Evolutionary conservation across 2,888 invertebrate species (phyloP), one percentile per base, ranked within the genome.

Genomic region (Pyrrhosoma nymphula): DNA sequence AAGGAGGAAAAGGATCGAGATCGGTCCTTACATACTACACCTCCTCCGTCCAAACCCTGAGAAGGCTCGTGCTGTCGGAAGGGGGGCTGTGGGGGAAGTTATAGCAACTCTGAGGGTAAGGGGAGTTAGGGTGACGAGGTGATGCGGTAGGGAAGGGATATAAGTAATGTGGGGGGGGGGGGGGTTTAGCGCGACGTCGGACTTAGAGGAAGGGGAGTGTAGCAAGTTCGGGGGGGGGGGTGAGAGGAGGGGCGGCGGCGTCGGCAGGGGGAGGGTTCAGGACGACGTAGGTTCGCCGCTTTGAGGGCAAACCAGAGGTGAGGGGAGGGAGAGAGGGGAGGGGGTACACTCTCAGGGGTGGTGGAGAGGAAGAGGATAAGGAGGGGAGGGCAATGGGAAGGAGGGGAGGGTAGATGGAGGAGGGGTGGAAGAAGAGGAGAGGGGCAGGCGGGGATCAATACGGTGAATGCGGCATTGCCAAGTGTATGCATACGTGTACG

Each of bases 401-500:
- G 63, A 30, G 16, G 39, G 63, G 35, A 39, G 60, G 35, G 63
- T 18, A 47, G 39, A 16, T 26, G 56, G 30, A 35, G 39, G 3
- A 39, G 63, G 20, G 63, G 35, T 39, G 35, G 35, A 18, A 12
- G n/a, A 39, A 55, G 47, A 55, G n/a, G n/a, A 26, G 91, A 63
- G 63, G 63, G 91, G 91, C 60, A 35, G 63, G 91, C 56, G 56
- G 69, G 93, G 93, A 93, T 93, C 93, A 93, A 93, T 93, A 93
- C 93, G 93, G 69, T 63, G 91, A 93, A 93, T 93, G 93, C 93
- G 93, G 93, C 93, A 93, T 93, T 93, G 93, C 93, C 93, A 93
- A 93, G 93, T 69, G 93, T 93, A 93, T 91, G 56, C 91, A 91
- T 91, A 91, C 91, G 63, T 93, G 93, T 93, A 93, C 93, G 93